Evolutionary conservation across 2,888 invertebrate genomes (phyloP), one percentile per base, ranked within the genome.

Genomic region (Cheilosia vulpina): DNA sequence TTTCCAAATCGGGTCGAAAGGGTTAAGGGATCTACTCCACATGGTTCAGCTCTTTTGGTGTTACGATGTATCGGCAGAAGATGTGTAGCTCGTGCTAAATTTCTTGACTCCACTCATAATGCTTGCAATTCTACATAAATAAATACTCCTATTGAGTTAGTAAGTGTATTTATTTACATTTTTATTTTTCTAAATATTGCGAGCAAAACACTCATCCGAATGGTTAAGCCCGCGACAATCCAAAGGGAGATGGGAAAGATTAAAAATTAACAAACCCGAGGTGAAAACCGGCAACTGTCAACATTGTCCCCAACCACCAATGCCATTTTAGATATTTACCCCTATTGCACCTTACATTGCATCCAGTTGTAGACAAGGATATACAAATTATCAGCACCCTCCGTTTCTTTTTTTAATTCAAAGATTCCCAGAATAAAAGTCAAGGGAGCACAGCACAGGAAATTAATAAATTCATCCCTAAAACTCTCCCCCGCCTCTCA

Each of bases 401-500:
- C 6, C 2, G 21, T 66, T 76, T 63, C 60, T 71, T n/a, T 24
- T 62, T 52, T 71, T 72, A 65, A 69, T 55, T 60, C 63, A 45
- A 57, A 71, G 69, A 63, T 79, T 69, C 72, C 68, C 80, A 76
- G 53, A 71, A 85, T 76, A 81, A 81, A 81, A 81, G 81, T 81
- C 80, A 80, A 81, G 71, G 85, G 76, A 85, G 58, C 31, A 27
- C 17, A 17, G 52, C 55, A 47, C 71, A 85, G 85, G 76, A 85
- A 76, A 85, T 85, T 85, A 85, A 85, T 85, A 81, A 85, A 85
- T 84, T 80, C 75, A 84, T 84, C 76, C 66, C 34, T 45, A 27
- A 21, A 47, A 17, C 58, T 15, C 53, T 24, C 60, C 34, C 17
- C 21, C 41, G 4, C 62, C 6, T 38, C 11, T 11, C n/a, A 9